Percentiles rank a stretch among this genome's conserved stretches.
phyloP scores from a whole-genome alignment of 2,113 vertebrate genomes.

The Megaceryle maxima region DNA sequence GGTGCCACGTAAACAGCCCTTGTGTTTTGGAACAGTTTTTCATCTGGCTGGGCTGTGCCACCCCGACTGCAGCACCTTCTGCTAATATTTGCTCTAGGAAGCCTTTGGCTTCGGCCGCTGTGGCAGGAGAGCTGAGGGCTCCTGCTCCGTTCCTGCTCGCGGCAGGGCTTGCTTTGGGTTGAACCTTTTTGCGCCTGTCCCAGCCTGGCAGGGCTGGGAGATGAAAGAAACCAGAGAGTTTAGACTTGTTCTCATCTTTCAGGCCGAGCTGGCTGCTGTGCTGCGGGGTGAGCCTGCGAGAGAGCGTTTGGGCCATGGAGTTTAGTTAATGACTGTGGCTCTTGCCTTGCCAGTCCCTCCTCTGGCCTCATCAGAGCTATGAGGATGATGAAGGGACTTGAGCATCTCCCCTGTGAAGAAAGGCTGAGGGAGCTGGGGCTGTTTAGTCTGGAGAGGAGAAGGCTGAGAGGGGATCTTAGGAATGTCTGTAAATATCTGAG shows the following conservation, averaged over 20 bases:
- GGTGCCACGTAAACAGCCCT: not conserved
- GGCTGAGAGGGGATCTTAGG: no score
- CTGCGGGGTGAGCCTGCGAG: not conserved
- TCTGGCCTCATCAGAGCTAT: no score
- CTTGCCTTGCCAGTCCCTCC: not conserved
- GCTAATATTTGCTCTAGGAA: slow-evolving; percentile 20
- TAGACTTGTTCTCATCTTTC: not conserved
- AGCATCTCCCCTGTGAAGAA: no score
- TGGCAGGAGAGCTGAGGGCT: not conserved
- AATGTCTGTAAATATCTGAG: no score
- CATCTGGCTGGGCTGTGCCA: not conserved
- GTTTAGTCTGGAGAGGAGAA: no score
- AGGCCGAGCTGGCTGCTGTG: not conserved
- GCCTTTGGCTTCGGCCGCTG: not conserved
- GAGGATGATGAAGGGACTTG: no score
- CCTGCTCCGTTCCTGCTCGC: not conserved
- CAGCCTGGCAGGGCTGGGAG: not conserved
- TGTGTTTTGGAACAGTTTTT: not conserved
- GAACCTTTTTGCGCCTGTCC: not conserved
- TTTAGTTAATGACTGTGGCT: not conserved
- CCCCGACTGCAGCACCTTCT: not conserved
- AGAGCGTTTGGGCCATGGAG: not conserved
- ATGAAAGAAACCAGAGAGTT: not conserved
- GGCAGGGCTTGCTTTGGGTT: not conserved
- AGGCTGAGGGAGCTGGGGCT: no score